These are phyloP conservation scores for Tachystola acroxantha DNA, from an alignment of 2,888 invertebrate genomes.

Conservation along the genomic window DNA sequence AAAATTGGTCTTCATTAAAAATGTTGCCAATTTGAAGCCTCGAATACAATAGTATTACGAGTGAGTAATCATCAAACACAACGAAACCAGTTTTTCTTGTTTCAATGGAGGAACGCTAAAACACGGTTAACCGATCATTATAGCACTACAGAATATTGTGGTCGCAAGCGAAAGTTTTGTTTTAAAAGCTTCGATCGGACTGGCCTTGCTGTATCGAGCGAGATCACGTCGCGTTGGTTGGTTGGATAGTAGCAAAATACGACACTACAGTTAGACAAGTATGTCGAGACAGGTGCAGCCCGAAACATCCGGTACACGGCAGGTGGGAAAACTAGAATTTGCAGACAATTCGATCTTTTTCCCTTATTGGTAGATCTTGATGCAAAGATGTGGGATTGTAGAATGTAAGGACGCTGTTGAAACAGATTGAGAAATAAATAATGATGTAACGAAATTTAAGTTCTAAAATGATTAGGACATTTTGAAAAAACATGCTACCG, in stretches of 20 bases:
- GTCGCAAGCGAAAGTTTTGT: conserved; percentile 34
- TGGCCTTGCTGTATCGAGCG: conserved; percentile 33
- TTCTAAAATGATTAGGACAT: too few relatives aligned
- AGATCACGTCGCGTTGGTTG: conserved; percentile 32
- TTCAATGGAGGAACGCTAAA: neutral
- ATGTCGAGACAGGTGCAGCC: conserved; percentile 23
- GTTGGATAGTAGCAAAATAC: neutral
- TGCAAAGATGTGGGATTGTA: too few relatives aligned
- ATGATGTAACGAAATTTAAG: neutral
- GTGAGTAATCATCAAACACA: too few relatives aligned
- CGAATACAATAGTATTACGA: too few relatives aligned
- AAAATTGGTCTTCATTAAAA: too few relatives aligned
- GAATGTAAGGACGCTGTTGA: too few relatives aligned
- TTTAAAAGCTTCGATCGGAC: conserved; percentile 28
- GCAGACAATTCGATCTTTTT: too few relatives aligned
- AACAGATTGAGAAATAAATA: neutral
- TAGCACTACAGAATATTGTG: conserved; percentile 1
- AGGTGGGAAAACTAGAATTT: conserved; percentile 24
- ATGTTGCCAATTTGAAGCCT: too few relatives aligned
- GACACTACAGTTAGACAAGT: conserved; percentile 5
- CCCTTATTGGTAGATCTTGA: conserved; percentile 16
- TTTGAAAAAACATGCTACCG: too few relatives aligned
- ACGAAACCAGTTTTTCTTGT: neutral
- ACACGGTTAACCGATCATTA: conserved; percentile 5
- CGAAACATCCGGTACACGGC: conserved; percentile 30